phyloP scores from a whole-genome alignment of 2,888 invertebrate genomes.

The Megastigmus dorsalis region DNA sequence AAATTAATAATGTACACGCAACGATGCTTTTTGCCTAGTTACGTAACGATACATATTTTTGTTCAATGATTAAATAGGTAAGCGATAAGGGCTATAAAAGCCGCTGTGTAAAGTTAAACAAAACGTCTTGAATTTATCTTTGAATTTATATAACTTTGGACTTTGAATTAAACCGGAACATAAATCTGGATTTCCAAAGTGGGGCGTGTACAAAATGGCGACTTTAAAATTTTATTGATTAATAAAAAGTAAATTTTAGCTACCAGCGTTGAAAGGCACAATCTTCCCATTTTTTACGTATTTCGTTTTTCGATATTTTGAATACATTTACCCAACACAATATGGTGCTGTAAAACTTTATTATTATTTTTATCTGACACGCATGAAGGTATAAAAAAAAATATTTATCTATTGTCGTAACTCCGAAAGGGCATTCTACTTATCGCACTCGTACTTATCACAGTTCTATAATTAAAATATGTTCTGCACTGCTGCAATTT shows the following conservation, averaged over 20 bases:
- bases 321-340: no score
- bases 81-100: not conserved
- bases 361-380: no score
- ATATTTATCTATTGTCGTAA: no score
- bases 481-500: not conserved
- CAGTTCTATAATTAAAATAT: not conserved
- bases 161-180: slow-evolving; percentile 1
- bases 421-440: no score
- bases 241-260: no score
- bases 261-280: no score
- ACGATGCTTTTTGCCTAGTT: not conserved
- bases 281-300: no score
- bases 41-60: not conserved
- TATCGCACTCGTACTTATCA: not conserved
- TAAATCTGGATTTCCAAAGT: not conserved
- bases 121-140: slow-evolving; percentile 9
- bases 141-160: slow-evolving; percentile 4
- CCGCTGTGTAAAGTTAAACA: not conserved
- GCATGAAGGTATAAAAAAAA: no score
- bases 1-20: not conserved
- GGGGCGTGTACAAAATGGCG: not conserved
- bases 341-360: no score
- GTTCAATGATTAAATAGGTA: no score
- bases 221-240: slow-evolving; percentile 7
- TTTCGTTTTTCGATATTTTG: no score